These are phyloP conservation scores for Guaruba guarouba DNA, from an alignment of 2,113 vertebrate species.

Conservation along the genomic window DNA sequence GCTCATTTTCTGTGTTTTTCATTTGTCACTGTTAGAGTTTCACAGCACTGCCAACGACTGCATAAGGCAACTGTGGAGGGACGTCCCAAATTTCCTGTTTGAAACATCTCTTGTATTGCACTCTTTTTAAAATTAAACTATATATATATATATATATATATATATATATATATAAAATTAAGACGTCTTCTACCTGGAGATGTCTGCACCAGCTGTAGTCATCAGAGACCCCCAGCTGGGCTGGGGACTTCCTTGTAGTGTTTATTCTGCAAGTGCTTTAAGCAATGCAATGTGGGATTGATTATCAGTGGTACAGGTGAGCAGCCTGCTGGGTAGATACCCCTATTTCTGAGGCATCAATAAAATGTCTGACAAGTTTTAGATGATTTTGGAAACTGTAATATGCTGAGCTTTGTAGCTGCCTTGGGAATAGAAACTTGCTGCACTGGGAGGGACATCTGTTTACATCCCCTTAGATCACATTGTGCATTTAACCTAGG, in stretches of 20 bases:
- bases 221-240: background rate
- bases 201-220: background rate
- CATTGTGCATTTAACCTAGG: background rate
- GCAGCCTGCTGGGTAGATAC: background rate
- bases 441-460: background rate
- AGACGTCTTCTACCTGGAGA: background rate
- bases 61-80: background rate
- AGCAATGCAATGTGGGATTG: rapidly evolving
- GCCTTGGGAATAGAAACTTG: background rate
- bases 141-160: too few species aligned
- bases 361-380: background rate
- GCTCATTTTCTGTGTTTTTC: background rate
- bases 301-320: background rate
- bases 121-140: background rate
- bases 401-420: background rate
- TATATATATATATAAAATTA: too few species aligned
- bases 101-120: background rate
- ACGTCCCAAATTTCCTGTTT: background rate
- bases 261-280: background rate
- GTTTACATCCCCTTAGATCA: background rate
- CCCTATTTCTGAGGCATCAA: background rate
- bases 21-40: background rate
- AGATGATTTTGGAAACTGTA: background rate
- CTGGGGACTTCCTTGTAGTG: background rate
- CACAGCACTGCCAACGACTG: rapidly evolving